These are phyloP conservation scores for Ips typographus DNA, from an alignment of 1,140 invertebrate species.

Conservation along the genomic window DNA sequence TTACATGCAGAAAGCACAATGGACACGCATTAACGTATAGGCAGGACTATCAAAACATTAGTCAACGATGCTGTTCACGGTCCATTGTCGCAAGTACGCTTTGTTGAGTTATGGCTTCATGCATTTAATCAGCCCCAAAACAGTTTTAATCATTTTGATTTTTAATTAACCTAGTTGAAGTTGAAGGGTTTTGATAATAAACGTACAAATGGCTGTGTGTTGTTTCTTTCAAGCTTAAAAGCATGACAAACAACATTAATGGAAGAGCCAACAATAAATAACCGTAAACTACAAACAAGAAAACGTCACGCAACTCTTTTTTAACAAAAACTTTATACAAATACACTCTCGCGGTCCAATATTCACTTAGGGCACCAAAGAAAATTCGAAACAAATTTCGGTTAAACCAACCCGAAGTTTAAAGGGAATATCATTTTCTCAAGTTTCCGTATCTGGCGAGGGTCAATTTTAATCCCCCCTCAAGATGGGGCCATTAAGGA, in stretches of 20 bases:
- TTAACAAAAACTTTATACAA: too few relatives aligned
- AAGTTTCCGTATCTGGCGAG: constrained; percentile 12
- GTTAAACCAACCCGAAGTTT: not conserved
- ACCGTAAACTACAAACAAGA: too few relatives aligned
- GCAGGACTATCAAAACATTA: constrained; percentile 19
- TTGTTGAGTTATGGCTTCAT: not conserved
- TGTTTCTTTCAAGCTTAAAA: too few relatives aligned
- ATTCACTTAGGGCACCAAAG: constrained; percentile 2
- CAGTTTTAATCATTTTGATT: too few relatives aligned
- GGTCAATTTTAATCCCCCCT: constrained; percentile 24
- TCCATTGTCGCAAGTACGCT: not conserved
- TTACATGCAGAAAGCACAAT: constrained; percentile 15
- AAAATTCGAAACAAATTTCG: not conserved
- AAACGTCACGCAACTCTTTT: too few relatives aligned
- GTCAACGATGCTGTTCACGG: constrained; percentile 5
- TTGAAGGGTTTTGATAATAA: too few relatives aligned
- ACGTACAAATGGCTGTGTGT: too few relatives aligned
- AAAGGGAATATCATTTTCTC: constrained; percentile 19
- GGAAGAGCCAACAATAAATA: too few relatives aligned
- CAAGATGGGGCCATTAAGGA: constrained; percentile 27
- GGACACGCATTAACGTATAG: constrained; percentile 8
- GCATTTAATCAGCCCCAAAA: too few relatives aligned
- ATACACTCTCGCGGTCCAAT: not conserved
- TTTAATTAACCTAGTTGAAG: too few relatives aligned
- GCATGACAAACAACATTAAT: too few relatives aligned